A percentile compares a stretch with the other conserved stretches of the same genome.
Evolutionary conservation across 2,113 vertebrate genomes (phyloP).

Genomic region (Uropsilus gracilis): DNA sequence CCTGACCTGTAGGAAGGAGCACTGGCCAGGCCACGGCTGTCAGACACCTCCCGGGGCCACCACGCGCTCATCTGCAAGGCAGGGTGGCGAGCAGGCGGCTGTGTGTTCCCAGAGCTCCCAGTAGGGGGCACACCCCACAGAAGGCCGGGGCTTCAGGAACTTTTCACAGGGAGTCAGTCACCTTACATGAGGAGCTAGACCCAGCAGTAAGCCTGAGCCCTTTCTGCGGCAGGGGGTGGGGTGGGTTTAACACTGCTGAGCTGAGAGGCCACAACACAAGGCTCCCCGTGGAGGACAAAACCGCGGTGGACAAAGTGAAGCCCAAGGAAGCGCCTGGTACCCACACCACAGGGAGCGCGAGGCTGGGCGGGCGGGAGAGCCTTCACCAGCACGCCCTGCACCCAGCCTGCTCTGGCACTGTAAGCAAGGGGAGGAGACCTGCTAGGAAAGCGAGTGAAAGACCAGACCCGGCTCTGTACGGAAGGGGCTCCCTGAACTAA

Average conservation of each 20-base stretch:
- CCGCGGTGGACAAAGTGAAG: neutral
- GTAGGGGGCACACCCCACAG: no score
- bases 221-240: no score
- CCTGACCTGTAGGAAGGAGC: neutral
- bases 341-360: neutral
- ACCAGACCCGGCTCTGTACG: neutral
- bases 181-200: no score
- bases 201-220: neutral
- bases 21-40: neutral
- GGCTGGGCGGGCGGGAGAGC: neutral
- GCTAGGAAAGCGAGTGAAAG: neutral
- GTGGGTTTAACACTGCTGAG: no score
- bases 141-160: no score
- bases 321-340: neutral
- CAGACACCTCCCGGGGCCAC: no score
- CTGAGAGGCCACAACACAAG: neutral
- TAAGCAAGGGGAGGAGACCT: neutral
- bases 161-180: no score
- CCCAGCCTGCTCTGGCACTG: neutral
- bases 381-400: neutral
- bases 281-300: neutral
- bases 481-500: neutral
- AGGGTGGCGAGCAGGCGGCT: no score
- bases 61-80: no score
- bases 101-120: no score